phyloP scores from a whole-genome alignment of 2,888 invertebrate species.

The Diarsia mendica region DNA sequence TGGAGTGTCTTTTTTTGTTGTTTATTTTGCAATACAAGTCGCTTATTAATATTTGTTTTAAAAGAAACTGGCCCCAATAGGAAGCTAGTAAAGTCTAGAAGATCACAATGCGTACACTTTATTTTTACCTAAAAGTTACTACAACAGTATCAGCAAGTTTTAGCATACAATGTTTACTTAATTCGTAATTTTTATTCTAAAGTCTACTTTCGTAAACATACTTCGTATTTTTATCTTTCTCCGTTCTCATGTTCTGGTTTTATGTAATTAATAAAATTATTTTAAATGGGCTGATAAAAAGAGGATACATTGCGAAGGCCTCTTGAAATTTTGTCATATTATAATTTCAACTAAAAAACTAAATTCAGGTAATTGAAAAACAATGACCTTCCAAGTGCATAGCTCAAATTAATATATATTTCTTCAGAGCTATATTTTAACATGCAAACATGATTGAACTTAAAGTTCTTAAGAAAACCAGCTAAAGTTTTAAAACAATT shows the following conservation, averaged over 20 bases:
- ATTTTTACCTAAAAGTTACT: constrained; percentile 31
- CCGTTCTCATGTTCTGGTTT: neutral
- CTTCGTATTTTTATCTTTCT: constrained; percentile 27
- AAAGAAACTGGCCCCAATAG: constrained; percentile 72
- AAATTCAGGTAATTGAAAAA: neutral
- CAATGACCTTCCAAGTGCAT: neutral
- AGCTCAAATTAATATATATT: neutral
- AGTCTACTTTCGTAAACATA: constrained; percentile 38
- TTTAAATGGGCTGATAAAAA: neutral
- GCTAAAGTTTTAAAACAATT: constrained; percentile 11
- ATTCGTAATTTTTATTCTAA: constrained; percentile 30
- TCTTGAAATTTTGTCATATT: neutral
- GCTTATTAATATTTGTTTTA: constrained; percentile 17
- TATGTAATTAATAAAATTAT: neutral
- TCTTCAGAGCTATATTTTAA: neutral
- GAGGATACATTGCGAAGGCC: neutral
- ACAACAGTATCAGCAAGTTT: constrained; percentile 43
- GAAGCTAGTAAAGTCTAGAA: constrained; percentile 78
- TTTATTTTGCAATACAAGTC: constrained; percentile 3
- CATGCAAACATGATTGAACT: constrained; percentile 20
- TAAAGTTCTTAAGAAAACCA: neutral
- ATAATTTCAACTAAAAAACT: neutral
- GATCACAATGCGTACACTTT: constrained; percentile 85
- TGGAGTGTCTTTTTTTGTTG: too few species aligned
- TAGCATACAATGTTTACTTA: constrained; percentile 34